phyloP scores from a whole-genome alignment of 2,113 vertebrate species.

The Phodopus roborovskii region DNA sequence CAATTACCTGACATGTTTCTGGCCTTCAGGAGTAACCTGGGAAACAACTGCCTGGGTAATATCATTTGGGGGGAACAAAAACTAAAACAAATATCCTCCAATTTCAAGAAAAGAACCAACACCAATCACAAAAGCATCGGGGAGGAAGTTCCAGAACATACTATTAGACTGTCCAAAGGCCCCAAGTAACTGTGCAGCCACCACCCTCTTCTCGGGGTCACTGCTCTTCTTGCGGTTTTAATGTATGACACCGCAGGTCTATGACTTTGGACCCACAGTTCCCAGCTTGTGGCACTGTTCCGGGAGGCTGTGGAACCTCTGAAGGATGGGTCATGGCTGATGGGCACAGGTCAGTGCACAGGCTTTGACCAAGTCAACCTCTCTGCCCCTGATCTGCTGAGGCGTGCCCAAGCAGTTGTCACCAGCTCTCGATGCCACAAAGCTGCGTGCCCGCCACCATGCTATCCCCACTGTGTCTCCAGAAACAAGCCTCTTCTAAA shows the following conservation, averaged over 20 bases:
- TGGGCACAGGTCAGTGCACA: no score
- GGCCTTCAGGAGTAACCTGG: neutral
- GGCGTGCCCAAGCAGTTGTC: neutral
- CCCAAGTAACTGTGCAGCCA: accelerated
- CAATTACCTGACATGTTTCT: accelerated
- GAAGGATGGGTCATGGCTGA: neutral
- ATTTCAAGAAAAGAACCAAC: neutral
- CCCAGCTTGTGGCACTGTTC: neutral
- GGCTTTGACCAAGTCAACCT: no score
- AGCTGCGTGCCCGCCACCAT: neutral
- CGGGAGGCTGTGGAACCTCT: no score
- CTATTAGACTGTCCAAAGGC: neutral
- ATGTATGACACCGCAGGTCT: neutral
- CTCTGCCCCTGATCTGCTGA: neutral
- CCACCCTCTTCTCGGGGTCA: neutral
- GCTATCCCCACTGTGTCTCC: neutral
- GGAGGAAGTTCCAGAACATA: neutral
- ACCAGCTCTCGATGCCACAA: neutral
- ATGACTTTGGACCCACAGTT: neutral
- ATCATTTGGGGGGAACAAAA: neutral
- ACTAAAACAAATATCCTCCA: neutral
- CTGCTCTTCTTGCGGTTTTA: neutral
- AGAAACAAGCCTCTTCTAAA: neutral
- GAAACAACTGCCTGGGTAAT: neutral
- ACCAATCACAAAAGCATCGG: neutral